Conservation (phyloP, 2,113 vertebrate genomes). For the Henicopernis longicauda region DNA sequence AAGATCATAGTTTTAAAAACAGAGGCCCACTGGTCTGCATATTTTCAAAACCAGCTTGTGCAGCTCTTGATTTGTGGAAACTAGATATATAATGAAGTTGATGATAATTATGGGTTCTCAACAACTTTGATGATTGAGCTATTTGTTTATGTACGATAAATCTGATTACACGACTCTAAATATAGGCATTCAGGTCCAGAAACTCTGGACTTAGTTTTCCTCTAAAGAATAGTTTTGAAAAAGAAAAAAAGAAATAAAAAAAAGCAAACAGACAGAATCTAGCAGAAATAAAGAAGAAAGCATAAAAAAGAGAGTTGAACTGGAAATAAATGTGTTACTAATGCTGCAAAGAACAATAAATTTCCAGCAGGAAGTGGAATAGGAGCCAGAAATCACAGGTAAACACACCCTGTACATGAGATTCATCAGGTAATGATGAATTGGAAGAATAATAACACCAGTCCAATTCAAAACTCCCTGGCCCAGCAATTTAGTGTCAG, state of each 20-base stretch:
- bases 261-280: rapidly evolving
- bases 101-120: slow-evolving; percentile 38
- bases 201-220: background rate
- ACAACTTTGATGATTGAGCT: slow-evolving; percentile 21
- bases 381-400: background rate
- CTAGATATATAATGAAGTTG: background rate
- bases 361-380: background rate
- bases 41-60: slow-evolving; percentile 3
- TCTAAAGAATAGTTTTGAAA: background rate
- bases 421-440: background rate
- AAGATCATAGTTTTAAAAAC: background rate
- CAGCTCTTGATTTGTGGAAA: slow-evolving; percentile 35
- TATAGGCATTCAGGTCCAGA: background rate
- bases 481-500: background rate
- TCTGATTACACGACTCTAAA: slow-evolving; percentile 24
- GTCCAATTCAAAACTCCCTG: background rate
- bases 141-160: slow-evolving; percentile 35
- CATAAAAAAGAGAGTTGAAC: background rate
- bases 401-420: background rate
- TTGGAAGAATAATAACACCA: background rate
- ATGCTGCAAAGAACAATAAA: background rate
- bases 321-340: background rate
- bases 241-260: background rate
- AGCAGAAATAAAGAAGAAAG: background rate
- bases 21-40: background rate